A percentile compares a stretch with the other conserved stretches of the same genome.
Conservation (phyloP, 2,113 vertebrate genomes). For the Burhinus bistriatus region DNA sequence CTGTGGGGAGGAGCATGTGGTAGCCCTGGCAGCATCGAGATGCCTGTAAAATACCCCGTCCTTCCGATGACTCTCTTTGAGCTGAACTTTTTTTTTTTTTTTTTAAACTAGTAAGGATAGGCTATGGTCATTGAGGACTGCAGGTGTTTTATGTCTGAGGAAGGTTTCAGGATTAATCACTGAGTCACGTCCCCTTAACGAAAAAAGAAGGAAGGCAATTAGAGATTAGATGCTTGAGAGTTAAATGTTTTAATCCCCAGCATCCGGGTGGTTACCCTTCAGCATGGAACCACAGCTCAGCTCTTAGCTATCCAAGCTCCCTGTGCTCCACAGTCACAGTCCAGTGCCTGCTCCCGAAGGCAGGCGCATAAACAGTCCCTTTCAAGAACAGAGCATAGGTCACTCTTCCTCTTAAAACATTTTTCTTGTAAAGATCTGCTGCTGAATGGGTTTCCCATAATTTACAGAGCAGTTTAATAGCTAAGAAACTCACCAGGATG, state of each 20-base stretch:
- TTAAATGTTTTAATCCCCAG: background rate
- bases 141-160: background rate
- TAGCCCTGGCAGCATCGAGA: background rate
- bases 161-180: background rate
- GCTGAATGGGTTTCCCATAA: background rate
- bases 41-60: background rate
- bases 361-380: background rate
- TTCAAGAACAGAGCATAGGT: background rate
- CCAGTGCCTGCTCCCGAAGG: background rate
- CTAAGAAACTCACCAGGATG: background rate
- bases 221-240: background rate
- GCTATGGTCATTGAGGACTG: background rate
- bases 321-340: background rate
- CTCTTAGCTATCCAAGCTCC: background rate
- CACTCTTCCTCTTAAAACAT: background rate
- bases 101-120: background rate
- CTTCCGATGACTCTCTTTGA: background rate
- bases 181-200: background rate
- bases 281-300: background rate
- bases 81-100: background rate
- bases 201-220: background rate
- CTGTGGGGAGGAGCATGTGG: background rate
- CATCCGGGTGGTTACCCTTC: background rate
- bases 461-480: background rate
- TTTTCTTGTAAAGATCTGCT: background rate